Evolutionary conservation across 2,888 invertebrate species (phyloP).

Genomic region (Lomographa bimaculata): DNA sequence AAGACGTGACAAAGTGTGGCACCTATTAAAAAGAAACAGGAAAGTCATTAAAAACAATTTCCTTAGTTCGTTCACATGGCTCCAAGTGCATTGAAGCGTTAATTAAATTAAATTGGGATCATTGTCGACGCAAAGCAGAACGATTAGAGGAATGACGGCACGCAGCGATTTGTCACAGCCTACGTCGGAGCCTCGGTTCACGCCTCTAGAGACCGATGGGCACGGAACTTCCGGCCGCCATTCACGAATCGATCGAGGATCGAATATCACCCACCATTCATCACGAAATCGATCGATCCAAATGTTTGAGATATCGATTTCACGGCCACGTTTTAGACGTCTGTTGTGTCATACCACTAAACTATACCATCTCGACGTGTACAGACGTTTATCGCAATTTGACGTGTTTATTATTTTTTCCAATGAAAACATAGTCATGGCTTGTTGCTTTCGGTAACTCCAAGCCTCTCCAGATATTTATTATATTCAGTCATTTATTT

Average conservation of each 20-base stretch:
- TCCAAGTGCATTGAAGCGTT: conserved; percentile 61
- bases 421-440: conserved; percentile 19
- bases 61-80: conserved; percentile 52
- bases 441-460: conserved; percentile 5
- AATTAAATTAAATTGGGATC: conserved; percentile 74
- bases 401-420: conserved; percentile 24
- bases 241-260: conserved; percentile 72
- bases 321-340: conserved; percentile 54
- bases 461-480: conserved; percentile 21
- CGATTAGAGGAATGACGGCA: conserved; percentile 61
- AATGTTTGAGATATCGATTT: conserved; percentile 74
- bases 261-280: conserved; percentile 68
- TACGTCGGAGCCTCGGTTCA: conserved; percentile 42
- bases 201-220: conserved; percentile 22
- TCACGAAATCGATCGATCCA: conserved; percentile 74
- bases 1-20: conserved; percentile 36
- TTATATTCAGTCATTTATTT: conserved; percentile 72
- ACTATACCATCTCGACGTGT: conserved; percentile 19
- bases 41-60: conserved; percentile 37
- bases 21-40: conserved; percentile 36
- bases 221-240: conserved; percentile 66
- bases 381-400: conserved; percentile 23
- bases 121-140: conserved; percentile 62
- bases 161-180: conserved; percentile 75
- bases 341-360: conserved; percentile 48